Evolutionary conservation across 2,797 vertebrate species (phyloP).

Genomic region (Poeciliopsis paucimaculata): DNA sequence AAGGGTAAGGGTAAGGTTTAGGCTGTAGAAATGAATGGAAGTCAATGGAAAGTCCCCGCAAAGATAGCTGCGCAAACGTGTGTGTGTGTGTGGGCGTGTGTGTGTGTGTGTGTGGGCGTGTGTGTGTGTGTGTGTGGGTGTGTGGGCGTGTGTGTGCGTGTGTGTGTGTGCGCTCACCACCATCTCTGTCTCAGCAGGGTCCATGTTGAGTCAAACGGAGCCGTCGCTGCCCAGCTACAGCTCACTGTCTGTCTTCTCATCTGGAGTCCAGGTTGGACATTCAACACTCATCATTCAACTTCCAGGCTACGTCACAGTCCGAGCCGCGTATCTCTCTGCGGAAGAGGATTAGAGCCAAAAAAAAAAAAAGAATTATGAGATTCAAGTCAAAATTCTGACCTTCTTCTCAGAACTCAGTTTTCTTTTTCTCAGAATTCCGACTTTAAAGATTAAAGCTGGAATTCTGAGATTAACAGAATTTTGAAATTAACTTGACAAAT

Average conservation of each 20-base stretch:
- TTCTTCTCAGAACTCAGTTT: too few relatives aligned
- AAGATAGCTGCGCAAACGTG: not conserved
- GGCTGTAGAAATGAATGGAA: too few relatives aligned
- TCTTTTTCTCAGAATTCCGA: too few relatives aligned
- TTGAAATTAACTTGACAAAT: not conserved
- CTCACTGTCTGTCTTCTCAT: constrained; percentile 82
- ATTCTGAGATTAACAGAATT: too few relatives aligned
- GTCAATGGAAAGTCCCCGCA: too few relatives aligned
- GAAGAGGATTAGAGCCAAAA: too few relatives aligned
- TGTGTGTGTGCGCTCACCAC: constrained; percentile 1
- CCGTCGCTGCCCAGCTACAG: constrained; percentile 85
- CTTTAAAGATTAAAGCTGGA: too few relatives aligned
- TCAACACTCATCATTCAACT: constrained; percentile 57
- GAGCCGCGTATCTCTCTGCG: not conserved
- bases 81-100: constrained; percentile 2
- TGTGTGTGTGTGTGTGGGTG: constrained; percentile 4
- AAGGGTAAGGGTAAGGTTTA: too few relatives aligned
- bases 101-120: constrained; percentile 9
- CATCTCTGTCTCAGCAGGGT: constrained; percentile 71
- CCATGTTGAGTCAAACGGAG: constrained; percentile 85
- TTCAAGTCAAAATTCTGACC: too few relatives aligned
- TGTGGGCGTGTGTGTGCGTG: constrained; percentile 7
- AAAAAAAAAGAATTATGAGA: too few relatives aligned
- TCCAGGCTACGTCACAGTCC: constrained; percentile 41
- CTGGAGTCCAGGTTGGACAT: constrained; percentile 79